A percentile compares a stretch with the other conserved stretches of the same genome.
Evolutionary conservation across 2,113 vertebrate genomes (phyloP).

Genomic region (Centropristis striata): DNA sequence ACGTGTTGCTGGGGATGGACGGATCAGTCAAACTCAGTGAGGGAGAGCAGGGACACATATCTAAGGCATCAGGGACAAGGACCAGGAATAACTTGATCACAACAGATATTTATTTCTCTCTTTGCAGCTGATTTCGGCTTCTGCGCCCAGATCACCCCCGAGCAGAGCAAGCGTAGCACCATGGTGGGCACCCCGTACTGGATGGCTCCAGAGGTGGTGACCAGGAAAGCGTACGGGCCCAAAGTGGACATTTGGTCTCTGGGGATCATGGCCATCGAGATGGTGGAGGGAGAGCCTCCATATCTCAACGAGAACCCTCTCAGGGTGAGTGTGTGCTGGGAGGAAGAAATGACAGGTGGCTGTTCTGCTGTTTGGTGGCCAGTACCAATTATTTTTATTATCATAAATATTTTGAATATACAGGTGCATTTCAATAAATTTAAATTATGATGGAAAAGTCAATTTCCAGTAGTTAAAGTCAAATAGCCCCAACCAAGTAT

Average conservation of each 20-base stretch:
- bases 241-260: slow-evolving; percentile 99
- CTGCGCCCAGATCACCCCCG: slow-evolving; percentile 98
- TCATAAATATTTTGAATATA: too few species aligned
- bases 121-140: slow-evolving; percentile 96
- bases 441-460: too few species aligned
- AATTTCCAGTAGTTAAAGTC: too few species aligned
- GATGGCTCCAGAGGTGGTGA: slow-evolving; percentile 99
- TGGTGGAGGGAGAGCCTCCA: slow-evolving; percentile 98
- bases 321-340: slow-evolving; percentile 87
- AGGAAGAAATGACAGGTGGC: background rate
- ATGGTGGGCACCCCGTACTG: slow-evolving; percentile 99
- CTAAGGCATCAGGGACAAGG: background rate
- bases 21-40: slow-evolving; percentile 98
- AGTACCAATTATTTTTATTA: too few species aligned
- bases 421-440: background rate
- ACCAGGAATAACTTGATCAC: background rate
- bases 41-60: slow-evolving; percentile 52
- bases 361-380: slow-evolving; percentile 3
- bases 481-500: too few species aligned
- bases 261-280: slow-evolving; percentile 99
- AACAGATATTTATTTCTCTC: background rate
- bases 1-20: slow-evolving; percentile 97
- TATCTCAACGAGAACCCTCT: slow-evolving; percentile 99
- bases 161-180: slow-evolving; percentile 98
- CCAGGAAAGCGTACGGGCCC: slow-evolving; percentile 97